Evolutionary conservation across 2,797 vertebrate genomes (phyloP), one percentile per base, ranked within the genome.

Genomic region (Gobio occitaniae): DNA sequence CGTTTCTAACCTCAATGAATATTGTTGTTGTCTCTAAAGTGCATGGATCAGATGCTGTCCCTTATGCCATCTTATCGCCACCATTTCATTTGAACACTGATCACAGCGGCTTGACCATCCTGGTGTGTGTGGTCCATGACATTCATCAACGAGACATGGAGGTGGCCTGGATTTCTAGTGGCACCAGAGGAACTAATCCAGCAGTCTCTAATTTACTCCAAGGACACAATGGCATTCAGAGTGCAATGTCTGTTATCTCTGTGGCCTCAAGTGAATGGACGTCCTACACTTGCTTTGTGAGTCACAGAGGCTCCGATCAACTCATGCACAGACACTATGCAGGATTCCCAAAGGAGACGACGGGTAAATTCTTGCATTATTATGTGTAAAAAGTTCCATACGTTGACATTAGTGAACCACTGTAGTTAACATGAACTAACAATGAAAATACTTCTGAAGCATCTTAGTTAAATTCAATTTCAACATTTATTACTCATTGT

Each of bases 61-160:
- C 85, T 6, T 66, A 61, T 86, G 92, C 92, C 2, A 94, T 92
- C 36, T 86, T 95, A 71, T 94, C 94, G 15, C 91, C 93, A 54
- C 94, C 95, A 0, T 91, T 95, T 80, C 95, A 95, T 84, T 88
- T 95, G 68, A 92, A 94, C 12, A 90, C 94, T 13, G 93, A 93
- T 5, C 90, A 84, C 21, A 87, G 93, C 25, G 93, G 94, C 50
- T 92, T 92, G 93, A 95, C 94, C 1, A 84, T 96, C 82, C 89
- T 96, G 87, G 88, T 96, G 74, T 96, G 95, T 86, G 86, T 96
- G 90, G 91, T 95, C 77, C 92, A 91, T 72, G 93, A 95, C 88
- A 87, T 94, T 70, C 88, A 69, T 77, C 91, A 66, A 91, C 91
- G 83, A 92, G 92, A 0, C 91, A 90, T 94, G 63, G 91, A 94